Evolutionary conservation across 2,888 invertebrate species (phyloP).

Genomic region (Dasysyrphus tricinctus): DNA sequence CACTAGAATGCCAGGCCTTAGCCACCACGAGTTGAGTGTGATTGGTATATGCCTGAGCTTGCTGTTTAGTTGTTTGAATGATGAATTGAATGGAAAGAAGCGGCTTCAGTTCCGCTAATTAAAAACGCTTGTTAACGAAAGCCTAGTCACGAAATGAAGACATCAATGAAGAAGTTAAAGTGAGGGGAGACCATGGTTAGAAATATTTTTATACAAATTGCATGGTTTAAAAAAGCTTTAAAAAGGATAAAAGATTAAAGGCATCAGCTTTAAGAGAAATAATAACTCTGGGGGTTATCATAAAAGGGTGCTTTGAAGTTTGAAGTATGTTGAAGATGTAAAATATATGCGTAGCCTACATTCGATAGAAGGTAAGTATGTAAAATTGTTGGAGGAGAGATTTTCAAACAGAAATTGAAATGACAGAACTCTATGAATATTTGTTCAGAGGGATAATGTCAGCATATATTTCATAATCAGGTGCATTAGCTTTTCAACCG

Average conservation of each 20-base stretch:
- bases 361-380: no score
- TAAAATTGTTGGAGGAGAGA: no score
- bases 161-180: not conserved
- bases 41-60: constrained; percentile 27
- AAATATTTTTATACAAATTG: not conserved
- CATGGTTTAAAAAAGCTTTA: not conserved
- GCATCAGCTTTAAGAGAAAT: not conserved
- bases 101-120: constrained; percentile 70
- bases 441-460: no score
- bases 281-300: not conserved
- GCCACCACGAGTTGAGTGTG: constrained; percentile 69
- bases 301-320: not conserved
- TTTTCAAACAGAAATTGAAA: no score
- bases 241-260: not conserved
- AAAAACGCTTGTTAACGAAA: constrained; percentile 59
- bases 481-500: no score
- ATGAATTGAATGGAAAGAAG: constrained; percentile 24
- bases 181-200: not conserved
- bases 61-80: not conserved
- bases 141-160: constrained; percentile 23
- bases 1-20: constrained; percentile 25
- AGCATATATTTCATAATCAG: no score
- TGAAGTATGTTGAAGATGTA: no score
- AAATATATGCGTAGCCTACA: no score
- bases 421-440: no score